phyloP scores from a whole-genome alignment of 1,140 invertebrate genomes.

The Ips typographus region DNA sequence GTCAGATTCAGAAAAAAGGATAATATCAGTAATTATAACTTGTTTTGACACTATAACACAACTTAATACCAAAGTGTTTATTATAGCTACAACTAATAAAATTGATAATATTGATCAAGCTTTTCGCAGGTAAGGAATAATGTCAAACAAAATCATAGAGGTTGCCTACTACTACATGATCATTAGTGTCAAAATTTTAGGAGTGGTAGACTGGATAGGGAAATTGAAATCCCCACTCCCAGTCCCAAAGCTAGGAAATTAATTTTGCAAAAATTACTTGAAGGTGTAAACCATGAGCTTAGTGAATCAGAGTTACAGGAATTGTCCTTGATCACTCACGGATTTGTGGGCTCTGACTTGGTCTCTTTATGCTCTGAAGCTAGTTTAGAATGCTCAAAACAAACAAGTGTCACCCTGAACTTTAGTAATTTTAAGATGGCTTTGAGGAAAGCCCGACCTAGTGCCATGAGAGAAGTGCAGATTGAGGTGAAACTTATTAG shows the following conservation, averaged over 20 bases:
- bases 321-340: conserved; percentile 75
- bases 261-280: conserved; percentile 67
- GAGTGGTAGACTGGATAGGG: conserved; percentile 77
- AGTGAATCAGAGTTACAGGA: conserved; percentile 58
- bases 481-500: conserved; percentile 59
- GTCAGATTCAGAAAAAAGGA: conserved; percentile 73
- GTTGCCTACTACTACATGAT: not conserved
- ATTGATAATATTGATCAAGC: conserved; percentile 69
- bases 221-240: conserved; percentile 85
- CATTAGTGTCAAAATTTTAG: conserved; percentile 47
- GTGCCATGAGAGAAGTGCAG: conserved; percentile 86
- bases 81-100: conserved; percentile 74
- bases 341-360: conserved; percentile 88
- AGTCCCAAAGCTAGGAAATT: conserved; percentile 64
- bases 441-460: conserved; percentile 73
- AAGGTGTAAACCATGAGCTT: conserved; percentile 59
- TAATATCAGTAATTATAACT: conserved; percentile 66
- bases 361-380: conserved; percentile 72
- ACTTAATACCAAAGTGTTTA: conserved; percentile 59
- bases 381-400: conserved; percentile 59
- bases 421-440: conserved; percentile 64
- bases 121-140: conserved; percentile 52
- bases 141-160: not conserved
- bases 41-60: conserved; percentile 61
- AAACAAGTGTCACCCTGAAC: conserved; percentile 40